phyloP scores from a whole-genome alignment of 2,113 vertebrate genomes.

The Diadophis punctatus region DNA sequence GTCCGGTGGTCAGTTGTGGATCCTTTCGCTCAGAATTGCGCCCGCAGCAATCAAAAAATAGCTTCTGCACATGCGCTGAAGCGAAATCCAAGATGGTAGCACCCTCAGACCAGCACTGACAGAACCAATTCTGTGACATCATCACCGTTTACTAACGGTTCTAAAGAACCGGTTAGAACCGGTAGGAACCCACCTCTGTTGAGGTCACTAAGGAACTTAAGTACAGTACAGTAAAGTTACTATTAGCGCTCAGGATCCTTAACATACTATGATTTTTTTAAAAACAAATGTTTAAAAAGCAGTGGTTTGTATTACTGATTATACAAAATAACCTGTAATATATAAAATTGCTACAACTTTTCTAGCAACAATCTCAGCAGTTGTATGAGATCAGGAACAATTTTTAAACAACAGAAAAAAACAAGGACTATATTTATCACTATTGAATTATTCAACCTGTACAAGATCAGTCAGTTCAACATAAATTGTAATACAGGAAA shows the following conservation, averaged over 20 bases:
- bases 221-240: not conserved
- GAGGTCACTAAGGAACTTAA: not conserved
- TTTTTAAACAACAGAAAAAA: conserved; percentile 13
- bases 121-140: too few relatives aligned
- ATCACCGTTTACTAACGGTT: too few relatives aligned
- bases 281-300: not conserved
- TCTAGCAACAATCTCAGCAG: not conserved
- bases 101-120: too few relatives aligned
- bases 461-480: not conserved
- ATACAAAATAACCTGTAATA: not conserved
- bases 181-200: not conserved
- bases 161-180: too few relatives aligned
- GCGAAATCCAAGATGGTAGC: too few relatives aligned
- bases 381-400: not conserved
- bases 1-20: too few relatives aligned
- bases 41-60: too few relatives aligned
- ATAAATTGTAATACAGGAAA: not conserved
- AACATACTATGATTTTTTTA: not conserved
- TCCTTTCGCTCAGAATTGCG: too few relatives aligned
- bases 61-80: too few relatives aligned
- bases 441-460: conserved; percentile 6
- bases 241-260: not conserved
- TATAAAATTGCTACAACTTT: not conserved
- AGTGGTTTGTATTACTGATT: not conserved
- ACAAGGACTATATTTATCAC: not conserved